These are phyloP conservation scores for Stichodactyla mertensii DNA, from an alignment of 64 coral and sea anemone genomes.

Conservation along the genomic window DNA sequence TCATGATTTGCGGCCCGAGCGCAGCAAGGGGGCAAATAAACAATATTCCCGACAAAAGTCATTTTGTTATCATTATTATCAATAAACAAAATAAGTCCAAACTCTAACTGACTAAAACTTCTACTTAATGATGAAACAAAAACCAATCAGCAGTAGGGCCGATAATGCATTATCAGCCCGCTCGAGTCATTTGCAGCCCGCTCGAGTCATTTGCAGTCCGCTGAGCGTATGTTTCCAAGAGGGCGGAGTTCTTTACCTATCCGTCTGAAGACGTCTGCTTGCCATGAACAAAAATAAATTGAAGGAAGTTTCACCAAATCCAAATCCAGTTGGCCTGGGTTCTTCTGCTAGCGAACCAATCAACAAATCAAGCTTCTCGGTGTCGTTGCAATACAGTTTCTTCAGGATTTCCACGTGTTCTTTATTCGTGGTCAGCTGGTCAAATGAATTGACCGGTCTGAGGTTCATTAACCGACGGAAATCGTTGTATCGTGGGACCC, in stretches of 20 bases:
- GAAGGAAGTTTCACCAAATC: constrained; percentile 82
- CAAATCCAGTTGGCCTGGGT: constrained; percentile 66
- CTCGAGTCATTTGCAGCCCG: too few species aligned
- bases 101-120: too few species aligned
- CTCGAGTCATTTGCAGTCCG: too few species aligned
- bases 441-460: constrained; percentile 54
- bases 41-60: too few species aligned
- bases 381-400: constrained; percentile 58
- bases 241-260: constrained; percentile 32
- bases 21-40: too few species aligned
- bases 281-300: constrained; percentile 86
- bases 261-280: constrained; percentile 60
- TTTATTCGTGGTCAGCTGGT: constrained; percentile 57
- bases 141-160: too few species aligned
- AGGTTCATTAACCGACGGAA: constrained; percentile 62
- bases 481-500: constrained; percentile 74
- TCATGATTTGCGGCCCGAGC: too few species aligned
- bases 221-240: too few species aligned
- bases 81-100: too few species aligned
- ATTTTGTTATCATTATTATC: too few species aligned
- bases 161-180: too few species aligned
- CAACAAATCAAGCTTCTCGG: constrained; percentile 78
- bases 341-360: constrained; percentile 82
- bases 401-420: constrained; percentile 50
- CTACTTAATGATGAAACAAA: too few species aligned